Evolutionary conservation across 2,888 invertebrate species (phyloP), one percentile per base, ranked within the genome.

Genomic region (Chrysotoxum bicinctum): DNA sequence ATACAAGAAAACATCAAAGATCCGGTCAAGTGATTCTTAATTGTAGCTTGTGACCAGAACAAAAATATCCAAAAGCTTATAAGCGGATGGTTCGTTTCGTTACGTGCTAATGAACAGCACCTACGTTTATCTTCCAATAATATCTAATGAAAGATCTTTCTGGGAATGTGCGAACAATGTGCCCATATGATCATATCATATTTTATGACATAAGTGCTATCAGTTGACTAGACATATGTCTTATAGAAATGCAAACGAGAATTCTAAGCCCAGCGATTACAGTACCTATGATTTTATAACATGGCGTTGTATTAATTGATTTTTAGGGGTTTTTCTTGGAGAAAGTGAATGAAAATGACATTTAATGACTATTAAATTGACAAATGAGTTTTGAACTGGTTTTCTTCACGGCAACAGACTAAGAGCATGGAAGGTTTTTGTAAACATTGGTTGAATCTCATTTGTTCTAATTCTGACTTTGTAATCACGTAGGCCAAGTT

Each of bases 51-150:
- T 56, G 32, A 56, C 56, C 56, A 56, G 35, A 32, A 26, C 56
- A 56, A 56, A 32, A 26, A 56, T 54, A 14, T 35, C n/a, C 6
- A 19, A 56, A 19, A 19, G 19, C 12, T 21, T 16, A n/a, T n/a
- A 40, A n/a, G 23, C 19, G 37, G 60, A 10, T 23, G 40, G 32
- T 37, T n/a, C 7, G 7, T 35, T 35, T 56, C 3, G 56, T 56
- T 56, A 56, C 19, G 19, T 56, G 56, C 56, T 32, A 30, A 54
- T 54, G 30, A 54, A 32, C 16, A 54, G 54, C 30, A 50, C 45
- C 4, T 35, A 26, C 2, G 2, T 26, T 26, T 26, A 3, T n/a
- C n/a, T 9, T 14, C 9, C 9, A 32, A 56, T 56, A 16, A 32
- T 9, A n/a, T n/a, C n/a, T n/a, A 35, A 23, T 40, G 7, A 3